phyloP scores from a whole-genome alignment of 2,888 invertebrate genomes.

The Ophion ventricosus region DNA sequence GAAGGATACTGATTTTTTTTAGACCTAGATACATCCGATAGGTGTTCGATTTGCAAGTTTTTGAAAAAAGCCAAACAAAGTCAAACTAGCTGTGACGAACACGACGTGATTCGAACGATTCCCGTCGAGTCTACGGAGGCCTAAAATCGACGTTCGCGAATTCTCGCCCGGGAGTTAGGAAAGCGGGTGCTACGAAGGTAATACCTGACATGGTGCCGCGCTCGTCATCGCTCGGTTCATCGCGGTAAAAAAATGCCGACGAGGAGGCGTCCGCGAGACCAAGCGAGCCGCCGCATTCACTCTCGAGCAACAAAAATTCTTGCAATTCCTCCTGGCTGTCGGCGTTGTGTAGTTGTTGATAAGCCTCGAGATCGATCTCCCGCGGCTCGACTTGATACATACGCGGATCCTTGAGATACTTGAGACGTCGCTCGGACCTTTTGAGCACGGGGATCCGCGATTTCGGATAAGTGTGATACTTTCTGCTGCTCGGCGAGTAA shows the following conservation, averaged over 20 bases:
- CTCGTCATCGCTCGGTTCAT: constrained; percentile 76
- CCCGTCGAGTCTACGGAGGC: too few species aligned
- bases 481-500: constrained; percentile 74
- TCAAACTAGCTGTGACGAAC: too few species aligned
- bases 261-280: constrained; percentile 84
- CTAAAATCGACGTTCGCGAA: neutral
- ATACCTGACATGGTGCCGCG: constrained; percentile 81
- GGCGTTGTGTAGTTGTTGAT: constrained; percentile 86
- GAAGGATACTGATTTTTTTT: too few species aligned
- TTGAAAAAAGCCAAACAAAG: constrained; percentile 19
- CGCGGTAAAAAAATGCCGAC: constrained; percentile 75
- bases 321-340: constrained; percentile 87
- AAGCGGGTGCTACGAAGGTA: constrained; percentile 24
- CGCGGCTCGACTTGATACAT: constrained; percentile 86
- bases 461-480: constrained; percentile 85
- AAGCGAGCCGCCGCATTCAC: constrained; percentile 84
- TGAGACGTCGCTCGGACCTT: constrained; percentile 73
- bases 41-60: neutral
- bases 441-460: constrained; percentile 81
- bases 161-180: constrained; percentile 32
- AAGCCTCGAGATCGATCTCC: constrained; percentile 85
- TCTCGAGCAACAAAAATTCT: constrained; percentile 86
- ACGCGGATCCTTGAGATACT: constrained; percentile 76
- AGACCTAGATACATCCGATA: too few species aligned
- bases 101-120: too few species aligned